Percentiles rank a stretch among this genome's conserved stretches.
Conservation (phyloP, 2,113 vertebrate species). For the Laticauda colubrina region DNA sequence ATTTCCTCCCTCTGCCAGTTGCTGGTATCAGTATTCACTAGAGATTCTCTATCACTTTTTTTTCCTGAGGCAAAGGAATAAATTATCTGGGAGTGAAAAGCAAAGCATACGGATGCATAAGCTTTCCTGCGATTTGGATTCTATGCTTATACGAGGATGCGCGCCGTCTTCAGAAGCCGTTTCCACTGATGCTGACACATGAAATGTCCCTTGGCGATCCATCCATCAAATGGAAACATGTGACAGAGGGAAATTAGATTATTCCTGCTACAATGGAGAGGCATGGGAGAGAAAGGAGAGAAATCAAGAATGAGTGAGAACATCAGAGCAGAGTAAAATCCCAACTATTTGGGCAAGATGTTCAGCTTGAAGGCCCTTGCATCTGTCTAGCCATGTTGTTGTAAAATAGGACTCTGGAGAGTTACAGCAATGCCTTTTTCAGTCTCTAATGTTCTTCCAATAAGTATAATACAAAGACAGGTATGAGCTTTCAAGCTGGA, state of each 20-base stretch:
- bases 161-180: slow-evolving; percentile 67
- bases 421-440: background rate
- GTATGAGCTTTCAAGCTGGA: background rate
- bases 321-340: slow-evolving; percentile 37
- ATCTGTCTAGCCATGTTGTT: background rate
- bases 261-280: slow-evolving; percentile 63
- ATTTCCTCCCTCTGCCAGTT: slow-evolving; percentile 22
- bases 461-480: background rate
- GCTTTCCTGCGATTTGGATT: slow-evolving; percentile 67
- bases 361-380: slow-evolving; percentile 17
- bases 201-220: slow-evolving; percentile 67
- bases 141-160: slow-evolving; percentile 62
- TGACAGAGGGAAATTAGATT: slow-evolving; percentile 71
- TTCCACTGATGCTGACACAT: slow-evolving; percentile 68
- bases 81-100: slow-evolving; percentile 67
- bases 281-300: slow-evolving; percentile 40
- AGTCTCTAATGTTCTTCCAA: background rate
- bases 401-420: background rate
- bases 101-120: slow-evolving; percentile 53
- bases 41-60: slow-evolving; percentile 54
- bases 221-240: slow-evolving; percentile 67
- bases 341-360: slow-evolving; percentile 53
- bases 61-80: slow-evolving; percentile 74
- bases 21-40: slow-evolving; percentile 66
- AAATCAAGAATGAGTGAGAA: background rate